These are phyloP conservation scores for Melitaea cinxia DNA, from an alignment of 1,140 invertebrate species.

Conservation along the genomic window DNA sequence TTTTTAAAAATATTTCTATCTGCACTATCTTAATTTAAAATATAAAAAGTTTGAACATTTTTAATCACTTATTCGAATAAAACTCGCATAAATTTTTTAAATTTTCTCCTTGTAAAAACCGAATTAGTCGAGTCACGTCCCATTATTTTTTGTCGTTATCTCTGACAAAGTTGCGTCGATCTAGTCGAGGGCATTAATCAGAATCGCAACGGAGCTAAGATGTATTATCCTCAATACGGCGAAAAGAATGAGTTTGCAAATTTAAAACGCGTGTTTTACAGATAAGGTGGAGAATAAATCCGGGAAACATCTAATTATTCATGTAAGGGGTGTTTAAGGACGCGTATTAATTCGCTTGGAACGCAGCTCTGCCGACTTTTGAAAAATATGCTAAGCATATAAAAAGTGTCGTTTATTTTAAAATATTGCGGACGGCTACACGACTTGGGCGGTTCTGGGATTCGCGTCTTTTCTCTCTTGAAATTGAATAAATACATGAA, in stretches of 20 bases:
- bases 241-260: conserved; percentile 79
- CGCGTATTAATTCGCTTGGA: conserved; percentile 68
- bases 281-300: conserved; percentile 72
- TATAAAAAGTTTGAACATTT: conserved; percentile 12
- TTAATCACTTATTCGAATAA: conserved; percentile 19
- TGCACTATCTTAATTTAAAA: background rate
- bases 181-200: conserved; percentile 77
- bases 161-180: conserved; percentile 72
- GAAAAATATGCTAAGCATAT: conserved; percentile 70
- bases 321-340: conserved; percentile 76
- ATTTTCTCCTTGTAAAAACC: conserved; percentile 58
- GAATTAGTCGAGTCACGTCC: conserved; percentile 75
- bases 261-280: conserved; percentile 77
- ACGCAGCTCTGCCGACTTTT: conserved; percentile 55
- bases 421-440: conserved; percentile 63
- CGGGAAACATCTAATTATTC: conserved; percentile 79
- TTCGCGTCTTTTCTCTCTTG: conserved; percentile 54
- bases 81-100: conserved; percentile 48
- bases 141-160: conserved; percentile 77
- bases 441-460: conserved; percentile 55
- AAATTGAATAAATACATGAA: conserved; percentile 51
- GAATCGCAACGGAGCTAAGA: conserved; percentile 72
- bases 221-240: conserved; percentile 79
- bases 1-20: conserved; percentile 8
- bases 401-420: conserved; percentile 70